Evolutionary conservation across 2,797 vertebrate genomes (phyloP).

Genomic region (Catostomus latipinnis): DNA sequence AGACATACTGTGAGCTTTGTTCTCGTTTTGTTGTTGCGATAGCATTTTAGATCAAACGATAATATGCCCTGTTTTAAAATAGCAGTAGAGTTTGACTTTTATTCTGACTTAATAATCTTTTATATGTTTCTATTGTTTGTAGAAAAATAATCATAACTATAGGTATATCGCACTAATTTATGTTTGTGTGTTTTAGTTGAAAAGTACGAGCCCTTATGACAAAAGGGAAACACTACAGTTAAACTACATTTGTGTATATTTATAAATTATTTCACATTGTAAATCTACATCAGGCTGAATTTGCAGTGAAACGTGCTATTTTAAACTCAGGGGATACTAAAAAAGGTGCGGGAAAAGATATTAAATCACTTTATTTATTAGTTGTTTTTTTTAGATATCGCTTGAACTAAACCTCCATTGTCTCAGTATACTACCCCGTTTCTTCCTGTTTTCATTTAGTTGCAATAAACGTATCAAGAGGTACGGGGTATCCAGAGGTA

Average conservation of each 20-base stretch:
- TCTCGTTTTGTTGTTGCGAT: constrained; percentile 65
- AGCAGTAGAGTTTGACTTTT: constrained; percentile 61
- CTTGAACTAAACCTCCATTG: neutral
- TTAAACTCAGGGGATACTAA: constrained; percentile 57
- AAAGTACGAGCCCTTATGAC: constrained; percentile 19
- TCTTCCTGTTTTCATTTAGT: neutral
- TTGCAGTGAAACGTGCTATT: constrained; percentile 35
- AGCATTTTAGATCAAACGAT: constrained; percentile 50
- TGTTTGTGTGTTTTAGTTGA: constrained; percentile 46
- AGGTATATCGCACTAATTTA: constrained; percentile 44
- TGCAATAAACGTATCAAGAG: constrained; percentile 28
- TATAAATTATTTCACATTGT: constrained; percentile 35
- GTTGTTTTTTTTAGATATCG: neutral
- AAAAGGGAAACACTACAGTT: constrained; percentile 36
- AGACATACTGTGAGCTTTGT: constrained; percentile 62
- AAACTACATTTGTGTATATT: constrained; percentile 46
- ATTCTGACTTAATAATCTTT: constrained; percentile 63
- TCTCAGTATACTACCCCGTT: neutral
- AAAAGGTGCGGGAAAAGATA: constrained; percentile 16
- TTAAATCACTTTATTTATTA: neutral
- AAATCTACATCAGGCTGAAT: constrained; percentile 25
- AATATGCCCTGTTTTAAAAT: constrained; percentile 60
- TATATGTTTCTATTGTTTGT: constrained; percentile 64
- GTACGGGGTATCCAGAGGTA: neutral
- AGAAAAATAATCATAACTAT: constrained; percentile 31